phyloP scores from a whole-genome alignment of 1,140 invertebrate genomes.

The Drosophila pseudoobscura region DNA sequence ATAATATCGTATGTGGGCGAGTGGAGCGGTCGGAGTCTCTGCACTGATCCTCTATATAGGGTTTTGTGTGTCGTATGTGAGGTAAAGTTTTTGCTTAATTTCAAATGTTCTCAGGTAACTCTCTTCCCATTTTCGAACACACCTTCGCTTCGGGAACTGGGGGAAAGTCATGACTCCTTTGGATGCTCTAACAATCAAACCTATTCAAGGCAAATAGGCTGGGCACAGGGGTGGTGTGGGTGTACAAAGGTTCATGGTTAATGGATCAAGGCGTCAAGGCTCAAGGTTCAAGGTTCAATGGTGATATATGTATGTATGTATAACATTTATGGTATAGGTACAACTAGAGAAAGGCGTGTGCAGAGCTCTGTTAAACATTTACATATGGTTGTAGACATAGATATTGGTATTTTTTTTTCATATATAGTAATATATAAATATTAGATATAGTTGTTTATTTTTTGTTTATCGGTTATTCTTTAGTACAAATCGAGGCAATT shows the following conservation, averaged over 20 bases:
- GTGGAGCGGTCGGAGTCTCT: conserved; percentile 4
- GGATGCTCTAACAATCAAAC: conserved; percentile 41
- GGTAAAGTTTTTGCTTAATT: conserved; percentile 42
- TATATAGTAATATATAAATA: conserved; percentile 37
- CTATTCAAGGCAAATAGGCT: conserved; percentile 42
- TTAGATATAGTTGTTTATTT: conserved; percentile 41
- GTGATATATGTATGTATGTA: conserved; percentile 11
- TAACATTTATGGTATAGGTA: conserved; percentile 46
- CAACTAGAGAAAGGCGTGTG: conserved; percentile 35
- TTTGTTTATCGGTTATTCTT: conserved; percentile 66
- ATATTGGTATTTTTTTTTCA: conserved; percentile 8
- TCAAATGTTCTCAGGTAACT: not conserved
- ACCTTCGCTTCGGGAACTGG: conserved; percentile 10
- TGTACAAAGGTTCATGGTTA: not conserved
- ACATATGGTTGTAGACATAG: conserved; percentile 8
- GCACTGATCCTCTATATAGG: conserved; percentile 4
- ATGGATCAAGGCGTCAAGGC: too few relatives aligned
- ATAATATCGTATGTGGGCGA: conserved; percentile 15
- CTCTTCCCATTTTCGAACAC: conserved; percentile 19
- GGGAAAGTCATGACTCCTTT: conserved; percentile 1
- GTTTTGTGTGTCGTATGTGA: conserved; percentile 37
- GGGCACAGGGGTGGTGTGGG: conserved; percentile 3
- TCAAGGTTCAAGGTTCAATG: too few relatives aligned
- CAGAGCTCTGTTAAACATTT: conserved; percentile 11
- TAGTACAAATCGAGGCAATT: conserved; percentile 72